Base-by-base conservation (phyloP, 2,797 vertebrate genomes). In the Leptatherina wallacei region DNA sequence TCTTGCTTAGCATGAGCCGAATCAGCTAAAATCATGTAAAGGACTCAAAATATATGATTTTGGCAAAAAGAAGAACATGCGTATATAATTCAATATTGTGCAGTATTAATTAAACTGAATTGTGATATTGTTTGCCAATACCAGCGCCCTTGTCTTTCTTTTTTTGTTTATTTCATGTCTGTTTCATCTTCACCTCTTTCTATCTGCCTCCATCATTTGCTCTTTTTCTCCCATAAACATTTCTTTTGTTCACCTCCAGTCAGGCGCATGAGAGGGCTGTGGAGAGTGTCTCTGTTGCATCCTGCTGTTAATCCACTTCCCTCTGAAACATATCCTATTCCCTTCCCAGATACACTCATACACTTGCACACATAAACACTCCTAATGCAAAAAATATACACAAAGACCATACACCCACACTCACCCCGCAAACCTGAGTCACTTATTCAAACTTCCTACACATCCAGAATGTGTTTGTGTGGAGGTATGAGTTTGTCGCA, bases 241-340 rank as follows among this genome's bases (percentile, higher is more conserved):
- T 30, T 73, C 71, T 70, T 81, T 88, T 91, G 86, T 91, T 70
- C 73, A 40, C 65, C 61, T 87, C 57, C 84, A 83, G 73, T 81
- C 81, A 66, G 82, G 82, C 83, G 35, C 70, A 69, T 63, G 76
- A 78, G 69, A 69, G 18, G 67, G 59, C 78, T 74, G 77, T 78
- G 87, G 80, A 78, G 81, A 76, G 74, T 40, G 91, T 91, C 91
- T 90, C 85, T 80, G 65, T 67, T 77, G 78, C 80, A 87, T 93
- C 91, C 91, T 93, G 91, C 87, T 77, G 78, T 59, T 91, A 88
- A 92, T 91, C 91, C 89, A 89, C 88, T 88, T 88, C 88, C 78
- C 86, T 80, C 73, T 85, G 72, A 79, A 88, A 87, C 80, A 82
- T 85, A 87, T 91, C 88, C 88, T 75, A 85, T 92, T 82, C 80